Evolutionary conservation across 2,797 vertebrate species (phyloP).

Genomic region (Hylomyscus alleni): DNA sequence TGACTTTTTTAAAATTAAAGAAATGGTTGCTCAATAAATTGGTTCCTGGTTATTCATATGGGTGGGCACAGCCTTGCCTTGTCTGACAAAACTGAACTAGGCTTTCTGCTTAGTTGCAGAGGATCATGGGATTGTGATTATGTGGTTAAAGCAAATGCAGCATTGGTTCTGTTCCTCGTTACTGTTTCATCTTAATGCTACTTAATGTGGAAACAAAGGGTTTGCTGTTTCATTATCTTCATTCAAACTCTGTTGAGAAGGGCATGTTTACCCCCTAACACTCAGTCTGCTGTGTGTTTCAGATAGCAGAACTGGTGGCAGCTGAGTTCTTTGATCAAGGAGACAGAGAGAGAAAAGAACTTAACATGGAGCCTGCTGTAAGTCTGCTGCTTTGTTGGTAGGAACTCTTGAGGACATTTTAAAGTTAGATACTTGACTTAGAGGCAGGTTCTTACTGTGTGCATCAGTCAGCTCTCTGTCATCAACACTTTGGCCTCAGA

Average conservation of each 20-base stretch:
- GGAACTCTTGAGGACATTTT: background rate
- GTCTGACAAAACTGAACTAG: background rate
- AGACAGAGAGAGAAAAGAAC: conserved; percentile 96
- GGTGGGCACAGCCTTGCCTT: background rate
- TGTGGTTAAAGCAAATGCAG: background rate
- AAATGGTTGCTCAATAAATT: background rate
- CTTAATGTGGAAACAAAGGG: background rate
- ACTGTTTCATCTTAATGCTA: background rate
- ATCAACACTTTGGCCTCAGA: too few species aligned
- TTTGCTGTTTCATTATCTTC: background rate
- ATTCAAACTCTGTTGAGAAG: background rate
- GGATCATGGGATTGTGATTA: background rate
- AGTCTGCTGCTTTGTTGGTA: conserved; percentile 82
- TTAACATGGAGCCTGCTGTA: conserved; percentile 98
- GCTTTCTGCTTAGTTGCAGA: background rate
- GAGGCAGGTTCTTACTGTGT: background rate
- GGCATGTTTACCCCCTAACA: background rate
- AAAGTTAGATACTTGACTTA: background rate
- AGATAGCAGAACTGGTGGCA: conserved; percentile 98
- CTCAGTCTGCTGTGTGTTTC: conserved; percentile 75
- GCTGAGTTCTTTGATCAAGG: conserved; percentile 99
- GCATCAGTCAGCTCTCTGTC: background rate
- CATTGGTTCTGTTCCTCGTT: background rate
- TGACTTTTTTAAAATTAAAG: background rate
- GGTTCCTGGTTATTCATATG: background rate